Base-by-base conservation (phyloP, 2,113 vertebrate genomes). In the Peromyscus leucopus region DNA sequence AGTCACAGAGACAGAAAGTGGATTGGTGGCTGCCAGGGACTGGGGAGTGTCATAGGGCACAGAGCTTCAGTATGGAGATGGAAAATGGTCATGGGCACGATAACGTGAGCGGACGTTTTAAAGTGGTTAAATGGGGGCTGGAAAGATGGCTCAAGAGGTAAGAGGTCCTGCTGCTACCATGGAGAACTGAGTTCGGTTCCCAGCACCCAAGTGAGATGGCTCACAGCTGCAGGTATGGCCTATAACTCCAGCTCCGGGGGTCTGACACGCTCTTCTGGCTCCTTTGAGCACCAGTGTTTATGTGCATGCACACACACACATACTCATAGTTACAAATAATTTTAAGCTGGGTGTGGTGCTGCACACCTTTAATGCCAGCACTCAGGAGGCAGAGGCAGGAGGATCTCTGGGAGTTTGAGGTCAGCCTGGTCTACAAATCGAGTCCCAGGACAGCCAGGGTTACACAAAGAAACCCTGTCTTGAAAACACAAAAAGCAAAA, bases 11-110 rank as follows among this genome's bases (percentile, higher is more conserved):
- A 89, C 7, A 39, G 69, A 24, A 46, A 88, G 28, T 76, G 39
- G 31, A 26, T 2, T 7, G 22, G 79, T 24, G 10, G 51, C 9
- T 39, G 55, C 36, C 36, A 39, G 28, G 28, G 12, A 61, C n/a
- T 15, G 3, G 9, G 0, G 2, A 3, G 10, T 79, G n/a, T 51
- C 69, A 42, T 3, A 13, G n/a, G 59, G 46, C 31, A 42, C 46
- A n/a, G 76, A 88, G 55, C 67, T 51, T 91, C 87, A 12, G 16
- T 39, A 1, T 76, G n/a, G 78, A 69, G 55, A 75, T 16, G 21
- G 71, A 31, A 36, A 61, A 28, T 5, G 24, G 75, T 31, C 69
- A 85, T n/a, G 2, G 65, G 12, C 36, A 39, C 55, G 26, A 46
- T 11, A 22, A 0, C 24, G 55, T 78, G 57, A 39, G 10, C n/a